Conservation (phyloP, 1,140 invertebrate species). For the Drosophila ambigua region DNA sequence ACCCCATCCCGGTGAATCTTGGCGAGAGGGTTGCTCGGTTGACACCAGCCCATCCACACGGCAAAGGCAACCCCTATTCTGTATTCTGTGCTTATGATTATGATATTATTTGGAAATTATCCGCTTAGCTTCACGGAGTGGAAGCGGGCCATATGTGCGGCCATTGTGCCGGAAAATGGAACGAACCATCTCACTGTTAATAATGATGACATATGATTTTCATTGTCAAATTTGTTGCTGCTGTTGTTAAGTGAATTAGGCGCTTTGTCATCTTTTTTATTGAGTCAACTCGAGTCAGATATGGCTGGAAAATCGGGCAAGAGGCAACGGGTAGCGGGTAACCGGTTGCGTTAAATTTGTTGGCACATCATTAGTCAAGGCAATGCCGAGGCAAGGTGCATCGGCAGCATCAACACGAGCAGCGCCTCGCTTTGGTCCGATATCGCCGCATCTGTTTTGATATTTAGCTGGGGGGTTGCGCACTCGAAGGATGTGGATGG, state of each 20-base stretch:
- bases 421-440: conserved; percentile 12
- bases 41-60: too few species aligned
- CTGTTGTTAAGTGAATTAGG: conserved; percentile 76
- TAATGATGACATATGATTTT: conserved; percentile 84
- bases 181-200: conserved; percentile 83
- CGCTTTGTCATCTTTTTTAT: conserved; percentile 73
- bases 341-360: conserved; percentile 81
- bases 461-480: conserved; percentile 41
- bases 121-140: conserved; percentile 75
- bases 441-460: conserved; percentile 74
- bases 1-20: conserved; percentile 8
- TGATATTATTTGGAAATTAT: conserved; percentile 84
- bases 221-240: conserved; percentile 78
- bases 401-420: not conserved
- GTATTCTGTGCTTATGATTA: conserved; percentile 74
- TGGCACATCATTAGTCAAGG: conserved; percentile 82
- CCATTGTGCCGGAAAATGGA: conserved; percentile 72
- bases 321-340: conserved; percentile 15
- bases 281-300: conserved; percentile 50
- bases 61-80: conserved; percentile 35
- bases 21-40: conserved; percentile 33
- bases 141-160: conserved; percentile 74
- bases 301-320: conserved; percentile 2
- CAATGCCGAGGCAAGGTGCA: conserved; percentile 50
- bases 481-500: conserved; percentile 2